Conservation (phyloP, 2,888 invertebrate genomes). For the Brenthis daphne region DNA sequence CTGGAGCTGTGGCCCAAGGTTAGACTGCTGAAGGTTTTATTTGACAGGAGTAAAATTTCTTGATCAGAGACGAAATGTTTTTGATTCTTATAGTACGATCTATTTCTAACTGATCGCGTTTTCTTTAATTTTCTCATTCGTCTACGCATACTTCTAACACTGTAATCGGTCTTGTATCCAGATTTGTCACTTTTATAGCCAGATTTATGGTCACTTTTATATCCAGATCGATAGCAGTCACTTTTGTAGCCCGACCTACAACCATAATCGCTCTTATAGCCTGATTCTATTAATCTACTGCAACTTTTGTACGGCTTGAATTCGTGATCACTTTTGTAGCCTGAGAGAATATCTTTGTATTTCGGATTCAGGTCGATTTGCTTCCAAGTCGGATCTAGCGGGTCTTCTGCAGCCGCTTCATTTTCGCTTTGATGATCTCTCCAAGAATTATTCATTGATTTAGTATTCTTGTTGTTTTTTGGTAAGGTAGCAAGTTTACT, state of each 20-base stretch:
- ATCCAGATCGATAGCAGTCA: conserved; percentile 80
- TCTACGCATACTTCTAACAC: conserved; percentile 73
- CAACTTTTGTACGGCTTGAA: conserved; percentile 79
- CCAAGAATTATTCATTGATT: conserved; percentile 70
- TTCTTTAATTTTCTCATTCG: conserved; percentile 78
- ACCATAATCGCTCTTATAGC: conserved; percentile 84
- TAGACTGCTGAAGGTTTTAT: conserved; percentile 78
- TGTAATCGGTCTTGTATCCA: conserved; percentile 83
- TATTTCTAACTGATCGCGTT: conserved; percentile 75
- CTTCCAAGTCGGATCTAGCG: conserved; percentile 84
- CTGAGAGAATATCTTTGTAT: conserved; percentile 83
- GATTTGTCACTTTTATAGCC: conserved; percentile 84
- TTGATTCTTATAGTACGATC: conserved; percentile 79
- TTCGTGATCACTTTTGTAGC: conserved; percentile 84
- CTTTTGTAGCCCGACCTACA: conserved; percentile 78
- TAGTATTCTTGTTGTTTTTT: conserved; percentile 63
- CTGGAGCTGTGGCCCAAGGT: conserved; percentile 82
- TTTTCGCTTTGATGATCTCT: conserved; percentile 77
- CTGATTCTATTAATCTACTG: conserved; percentile 79
- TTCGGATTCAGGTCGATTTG: conserved; percentile 85
- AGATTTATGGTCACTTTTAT: conserved; percentile 83
- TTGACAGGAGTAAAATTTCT: conserved; percentile 82
- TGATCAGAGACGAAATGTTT: conserved; percentile 82
- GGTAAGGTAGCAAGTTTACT: conserved; percentile 70
- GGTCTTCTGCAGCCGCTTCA: conserved; percentile 79